Evolutionary conservation across 2,797 vertebrate genomes (phyloP), one percentile per base, ranked within the genome.

Genomic region (Aplochiton taeniatus): DNA sequence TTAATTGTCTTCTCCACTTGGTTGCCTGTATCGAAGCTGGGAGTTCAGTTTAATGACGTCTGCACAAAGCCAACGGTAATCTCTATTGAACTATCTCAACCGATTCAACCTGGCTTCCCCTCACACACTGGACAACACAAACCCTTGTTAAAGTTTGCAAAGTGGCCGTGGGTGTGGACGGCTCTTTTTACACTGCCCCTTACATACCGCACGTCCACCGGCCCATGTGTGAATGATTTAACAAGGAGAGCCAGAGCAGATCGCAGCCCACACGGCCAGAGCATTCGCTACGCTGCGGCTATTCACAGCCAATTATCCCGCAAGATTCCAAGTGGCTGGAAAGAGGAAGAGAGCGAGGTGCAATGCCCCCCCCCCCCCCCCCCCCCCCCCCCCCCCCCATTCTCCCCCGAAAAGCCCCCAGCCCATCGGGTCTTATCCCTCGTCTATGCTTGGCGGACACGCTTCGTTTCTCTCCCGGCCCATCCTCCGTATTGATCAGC

Each of bases 221-320:
- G 46, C 63, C 60, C 48, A 61, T 51, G 57, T 68, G 70, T 53
- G 64, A 66, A 58, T 49, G 67, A 75, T 79, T 63, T 72, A 78
- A 81, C 72, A 54, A 75, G 72, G 54, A 47, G 20, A 53, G 54
- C 59, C 49, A 57, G 8, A 58, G 55, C 67, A 64, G 70, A 78
- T 81, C 69, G 64, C 64, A 64, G 69, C 58, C 71, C 72, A 73
- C 74, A 54, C 65, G 17, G 69, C 50, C n/a, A 18, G 13, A 76
- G 77, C 70, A 66, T 67, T 14, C 71, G 52, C n/a, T 42, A 46
- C 61, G 63, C 63, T 41, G 13, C 42, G 53, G 66, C 55, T 51
- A 76, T 69, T 55, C 60, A 65, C 45, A 63, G 72, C 86, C 87
- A 89, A 90, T 90, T 90, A 89, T 87, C 83, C 87, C 74, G 61